Conservation (phyloP, 2,888 invertebrate species). For the Sisyra terminalis region DNA sequence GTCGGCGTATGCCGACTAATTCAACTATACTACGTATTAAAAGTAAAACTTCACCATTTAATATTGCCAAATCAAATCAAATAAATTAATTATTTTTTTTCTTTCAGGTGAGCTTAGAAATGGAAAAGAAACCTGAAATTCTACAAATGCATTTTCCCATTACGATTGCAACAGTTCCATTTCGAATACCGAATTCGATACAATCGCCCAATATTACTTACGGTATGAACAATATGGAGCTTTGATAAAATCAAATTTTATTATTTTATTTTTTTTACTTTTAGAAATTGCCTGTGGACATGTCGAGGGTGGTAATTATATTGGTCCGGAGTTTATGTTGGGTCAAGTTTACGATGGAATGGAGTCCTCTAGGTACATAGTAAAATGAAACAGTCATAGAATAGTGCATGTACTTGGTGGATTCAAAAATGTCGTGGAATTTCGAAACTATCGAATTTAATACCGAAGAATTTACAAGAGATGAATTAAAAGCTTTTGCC, state of each 20-base stretch:
- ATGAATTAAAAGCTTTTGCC: too few species aligned
- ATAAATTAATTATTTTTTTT: constrained; percentile 2
- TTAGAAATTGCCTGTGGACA: constrained; percentile 51
- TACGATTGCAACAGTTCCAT: constrained; percentile 59
- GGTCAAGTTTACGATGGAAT: constrained; percentile 64
- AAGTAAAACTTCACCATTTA: constrained; percentile 38
- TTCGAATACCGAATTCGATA: constrained; percentile 45
- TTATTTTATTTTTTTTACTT: constrained; percentile 12
- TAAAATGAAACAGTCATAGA: too few species aligned
- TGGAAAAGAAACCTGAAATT: constrained; percentile 51
- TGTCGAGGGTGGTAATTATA: constrained; percentile 62
- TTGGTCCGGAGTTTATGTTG: constrained; percentile 59
- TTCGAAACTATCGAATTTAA: neutral
- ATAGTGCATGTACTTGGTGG: too few species aligned
- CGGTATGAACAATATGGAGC: constrained; percentile 29
- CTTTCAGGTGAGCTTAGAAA: constrained; percentile 46
- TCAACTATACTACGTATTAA: constrained; percentile 55
- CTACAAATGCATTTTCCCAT: constrained; percentile 58
- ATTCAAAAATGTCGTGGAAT: neutral
- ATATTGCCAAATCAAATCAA: too few species aligned
- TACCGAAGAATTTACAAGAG: neutral
- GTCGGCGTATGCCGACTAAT: constrained; percentile 53
- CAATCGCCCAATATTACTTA: constrained; percentile 42
- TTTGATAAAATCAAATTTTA: constrained; percentile 4
- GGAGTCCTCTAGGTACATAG: constrained; percentile 16